Percentiles rank a stretch among this genome's conserved stretches.
Conservation (phyloP, 1,140 invertebrate genomes). For the Heterodera carotae region DNA sequence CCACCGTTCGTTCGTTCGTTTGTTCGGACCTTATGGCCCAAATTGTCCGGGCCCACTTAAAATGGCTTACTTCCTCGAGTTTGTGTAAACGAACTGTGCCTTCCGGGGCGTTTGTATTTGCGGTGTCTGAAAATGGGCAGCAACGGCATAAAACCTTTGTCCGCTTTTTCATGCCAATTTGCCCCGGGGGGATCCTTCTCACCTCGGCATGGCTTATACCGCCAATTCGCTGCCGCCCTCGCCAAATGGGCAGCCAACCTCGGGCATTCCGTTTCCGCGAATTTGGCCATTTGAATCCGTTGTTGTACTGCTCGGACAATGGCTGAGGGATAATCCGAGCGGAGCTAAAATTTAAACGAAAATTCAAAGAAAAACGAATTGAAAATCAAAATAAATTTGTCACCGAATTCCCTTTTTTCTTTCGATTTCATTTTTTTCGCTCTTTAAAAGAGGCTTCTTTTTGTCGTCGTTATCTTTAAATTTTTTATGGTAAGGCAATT, state of each 20-base stretch:
- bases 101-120: not conserved
- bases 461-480: not conserved
- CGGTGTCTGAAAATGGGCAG: not conserved
- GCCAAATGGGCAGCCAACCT: not conserved
- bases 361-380: not conserved
- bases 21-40: not conserved
- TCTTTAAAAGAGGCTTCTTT: slow-evolving; percentile 2
- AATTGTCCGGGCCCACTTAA: not conserved
- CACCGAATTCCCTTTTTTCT: not conserved
- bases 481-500: not conserved
- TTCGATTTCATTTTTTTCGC: not conserved
- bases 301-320: slow-evolving; percentile 2
- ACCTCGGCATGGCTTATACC: not conserved
- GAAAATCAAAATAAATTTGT: not conserved
- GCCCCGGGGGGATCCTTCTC: not conserved
- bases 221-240: not conserved
- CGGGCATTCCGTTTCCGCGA: not conserved
- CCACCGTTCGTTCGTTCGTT: too few species aligned
- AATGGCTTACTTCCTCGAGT: slow-evolving; percentile 9
- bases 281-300: not conserved
- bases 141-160: not conserved
- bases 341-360: not conserved
- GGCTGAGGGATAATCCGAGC: not conserved
- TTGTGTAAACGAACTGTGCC: not conserved
- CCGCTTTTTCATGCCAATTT: not conserved